A percentile compares a stretch with the other conserved stretches of the same genome.
phyloP scores from a whole-genome alignment of 2,113 vertebrate genomes.

The Pogona vitticeps region DNA sequence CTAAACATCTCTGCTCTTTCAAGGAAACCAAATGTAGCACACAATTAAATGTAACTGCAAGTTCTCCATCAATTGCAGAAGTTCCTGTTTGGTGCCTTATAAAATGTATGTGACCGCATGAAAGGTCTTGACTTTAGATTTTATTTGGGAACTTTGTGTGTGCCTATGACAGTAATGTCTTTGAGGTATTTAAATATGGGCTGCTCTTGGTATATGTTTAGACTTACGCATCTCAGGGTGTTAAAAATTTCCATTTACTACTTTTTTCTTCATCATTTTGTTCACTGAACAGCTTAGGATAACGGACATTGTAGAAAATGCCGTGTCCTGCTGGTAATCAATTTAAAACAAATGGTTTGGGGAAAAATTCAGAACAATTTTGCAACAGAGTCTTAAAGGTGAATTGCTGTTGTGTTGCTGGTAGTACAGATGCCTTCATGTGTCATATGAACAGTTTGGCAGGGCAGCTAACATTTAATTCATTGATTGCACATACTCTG shows the following conservation, averaged over 20 bases:
- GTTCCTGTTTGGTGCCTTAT: constrained; percentile 42
- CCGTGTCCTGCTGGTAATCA: neutral
- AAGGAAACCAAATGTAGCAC: neutral
- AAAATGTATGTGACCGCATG: constrained; percentile 34
- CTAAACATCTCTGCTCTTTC: neutral
- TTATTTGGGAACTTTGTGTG: constrained; percentile 36
- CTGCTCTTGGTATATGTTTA: constrained; percentile 1
- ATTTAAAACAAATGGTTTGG: neutral
- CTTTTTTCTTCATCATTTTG: neutral
- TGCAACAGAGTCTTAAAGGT: neutral
- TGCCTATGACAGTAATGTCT: neutral
- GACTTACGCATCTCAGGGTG: neutral
- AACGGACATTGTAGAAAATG: constrained; percentile 10
- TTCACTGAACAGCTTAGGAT: neutral
- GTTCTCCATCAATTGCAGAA: constrained; percentile 38
- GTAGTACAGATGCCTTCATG: fast-evolving
- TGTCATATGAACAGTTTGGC: neutral
- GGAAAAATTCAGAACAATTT: neutral
- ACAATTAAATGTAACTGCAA: neutral
- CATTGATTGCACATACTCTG: neutral
- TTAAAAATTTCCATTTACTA: neutral
- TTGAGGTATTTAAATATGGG: neutral
- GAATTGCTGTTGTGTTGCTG: constrained; percentile 14
- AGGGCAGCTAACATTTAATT: neutral
- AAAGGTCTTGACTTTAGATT: constrained; percentile 6